Percentiles rank a stretch among this genome's conserved stretches.
Evolutionary conservation across 2,113 vertebrate species (phyloP).

Genomic region (Benitochromis conjunctus): DNA sequence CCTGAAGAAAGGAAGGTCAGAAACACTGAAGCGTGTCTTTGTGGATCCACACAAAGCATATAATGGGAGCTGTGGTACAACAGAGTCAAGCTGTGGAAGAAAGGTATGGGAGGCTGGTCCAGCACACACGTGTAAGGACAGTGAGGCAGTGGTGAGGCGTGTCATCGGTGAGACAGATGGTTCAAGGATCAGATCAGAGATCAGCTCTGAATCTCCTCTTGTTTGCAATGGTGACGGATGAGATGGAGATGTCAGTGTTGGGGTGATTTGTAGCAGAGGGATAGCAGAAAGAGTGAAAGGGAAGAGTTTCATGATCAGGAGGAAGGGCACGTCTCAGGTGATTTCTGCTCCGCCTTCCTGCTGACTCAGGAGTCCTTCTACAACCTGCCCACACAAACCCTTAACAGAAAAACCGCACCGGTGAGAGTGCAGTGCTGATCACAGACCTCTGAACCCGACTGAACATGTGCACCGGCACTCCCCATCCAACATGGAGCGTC

Average conservation of each 20-base stretch:
- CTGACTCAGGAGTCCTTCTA: neutral
- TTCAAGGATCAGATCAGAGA: neutral
- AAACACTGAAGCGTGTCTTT: neutral
- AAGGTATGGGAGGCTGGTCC: neutral
- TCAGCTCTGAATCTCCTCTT: neutral
- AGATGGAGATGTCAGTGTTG: neutral
- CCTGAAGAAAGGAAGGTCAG: neutral
- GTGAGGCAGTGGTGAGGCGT: too few relatives aligned
- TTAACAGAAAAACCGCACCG: neutral
- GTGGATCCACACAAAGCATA: neutral
- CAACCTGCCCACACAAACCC: neutral
- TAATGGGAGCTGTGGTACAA: neutral
- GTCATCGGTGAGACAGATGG: neutral
- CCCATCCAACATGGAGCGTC: too few relatives aligned
- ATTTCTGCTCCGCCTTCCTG: neutral
- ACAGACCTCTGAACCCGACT: neutral
- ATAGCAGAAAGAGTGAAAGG: neutral
- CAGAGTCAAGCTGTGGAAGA: neutral
- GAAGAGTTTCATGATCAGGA: fast-evolving
- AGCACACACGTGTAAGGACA: neutral
- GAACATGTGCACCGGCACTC: too few relatives aligned
- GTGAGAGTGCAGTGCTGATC: neutral
- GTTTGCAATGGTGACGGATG: neutral
- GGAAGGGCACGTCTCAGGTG: neutral
- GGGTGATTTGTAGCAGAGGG: neutral